Conservation (phyloP, 1,140 invertebrate species). For the Drosophila gunungcola region DNA sequence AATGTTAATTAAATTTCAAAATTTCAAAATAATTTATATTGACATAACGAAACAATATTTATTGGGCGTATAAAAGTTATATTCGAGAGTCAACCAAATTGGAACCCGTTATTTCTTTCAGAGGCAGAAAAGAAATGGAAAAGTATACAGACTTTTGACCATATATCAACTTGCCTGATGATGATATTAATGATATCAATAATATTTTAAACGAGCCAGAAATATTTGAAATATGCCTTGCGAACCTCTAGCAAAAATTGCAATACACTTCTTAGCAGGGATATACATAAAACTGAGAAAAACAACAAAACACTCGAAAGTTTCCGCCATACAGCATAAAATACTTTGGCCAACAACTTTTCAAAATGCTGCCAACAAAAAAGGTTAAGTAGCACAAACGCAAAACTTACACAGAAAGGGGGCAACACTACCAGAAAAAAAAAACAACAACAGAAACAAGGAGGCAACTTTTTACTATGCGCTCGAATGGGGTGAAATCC, state of each 20-base stretch:
- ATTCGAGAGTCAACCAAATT: no score
- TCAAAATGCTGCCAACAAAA: conserved; percentile 34
- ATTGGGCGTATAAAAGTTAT: no score
- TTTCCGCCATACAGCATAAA: conserved; percentile 56
- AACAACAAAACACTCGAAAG: conserved; percentile 36
- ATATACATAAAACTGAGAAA: conserved; percentile 4
- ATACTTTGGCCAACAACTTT: conserved; percentile 67
- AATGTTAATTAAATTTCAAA: no score
- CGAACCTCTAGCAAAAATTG: background rate
- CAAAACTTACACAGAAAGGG: conserved; percentile 44
- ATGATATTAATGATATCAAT: no score
- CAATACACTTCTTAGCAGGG: background rate
- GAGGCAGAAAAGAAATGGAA: no score
- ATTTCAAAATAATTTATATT: no score
- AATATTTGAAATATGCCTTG: background rate
- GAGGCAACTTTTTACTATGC: conserved; percentile 28
- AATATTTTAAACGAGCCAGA: no score
- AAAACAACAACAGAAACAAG: conserved; percentile 30
- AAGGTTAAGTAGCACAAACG: conserved; percentile 67
- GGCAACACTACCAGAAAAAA: conserved; percentile 16
- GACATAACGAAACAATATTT: no score
- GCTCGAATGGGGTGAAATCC: conserved; percentile 8
- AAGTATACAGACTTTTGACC: no score
- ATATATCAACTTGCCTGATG: no score
- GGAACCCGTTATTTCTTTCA: no score